These are phyloP conservation scores for Drosophila pruinosa DNA, from an alignment of 1,140 invertebrate genomes.

Conservation along the genomic window DNA sequence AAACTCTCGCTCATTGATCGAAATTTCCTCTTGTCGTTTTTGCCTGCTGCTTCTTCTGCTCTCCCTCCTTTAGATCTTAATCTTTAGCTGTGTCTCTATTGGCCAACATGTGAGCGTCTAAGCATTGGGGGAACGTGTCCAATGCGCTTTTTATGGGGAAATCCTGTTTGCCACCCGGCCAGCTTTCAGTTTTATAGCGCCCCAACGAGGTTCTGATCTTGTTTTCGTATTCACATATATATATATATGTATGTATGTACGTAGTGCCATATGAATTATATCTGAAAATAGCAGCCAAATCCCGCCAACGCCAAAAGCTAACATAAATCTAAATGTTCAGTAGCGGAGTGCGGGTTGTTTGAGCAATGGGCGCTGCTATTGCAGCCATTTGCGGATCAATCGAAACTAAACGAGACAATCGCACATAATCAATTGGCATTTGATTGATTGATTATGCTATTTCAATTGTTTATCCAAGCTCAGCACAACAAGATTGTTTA, in stretches of 20 bases:
- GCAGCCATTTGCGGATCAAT: no score
- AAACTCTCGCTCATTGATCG: conserved; percentile 58
- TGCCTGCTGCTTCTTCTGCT: conserved; percentile 33
- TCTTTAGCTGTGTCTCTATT: conserved; percentile 4
- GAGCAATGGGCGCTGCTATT: not conserved
- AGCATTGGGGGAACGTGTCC: conserved; percentile 17
- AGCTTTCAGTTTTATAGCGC: conserved; percentile 68
- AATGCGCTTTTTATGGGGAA: conserved; percentile 75
- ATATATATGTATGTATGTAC: no score
- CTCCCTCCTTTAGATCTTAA: not conserved
- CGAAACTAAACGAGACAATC: no score
- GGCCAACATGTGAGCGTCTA: conserved; percentile 28
- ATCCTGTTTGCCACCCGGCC: conserved; percentile 64
- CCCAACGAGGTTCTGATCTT: conserved; percentile 40
- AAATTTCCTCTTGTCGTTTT: conserved; percentile 59
- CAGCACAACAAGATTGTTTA: not conserved
- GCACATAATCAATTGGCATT: no score
- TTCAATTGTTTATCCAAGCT: not conserved
- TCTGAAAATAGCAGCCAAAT: conserved; percentile 59
- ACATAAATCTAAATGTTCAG: conserved; percentile 40
- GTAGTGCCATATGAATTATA: conserved; percentile 29
- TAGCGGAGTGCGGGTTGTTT: conserved; percentile 26
- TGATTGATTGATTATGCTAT: not conserved
- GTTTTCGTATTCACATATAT: not conserved
- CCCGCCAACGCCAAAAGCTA: conserved; percentile 40